A percentile compares a stretch with the other conserved stretches of the same genome.
phyloP scores from a whole-genome alignment of 2,888 invertebrate genomes.

The Ferdinandea cuprea region DNA sequence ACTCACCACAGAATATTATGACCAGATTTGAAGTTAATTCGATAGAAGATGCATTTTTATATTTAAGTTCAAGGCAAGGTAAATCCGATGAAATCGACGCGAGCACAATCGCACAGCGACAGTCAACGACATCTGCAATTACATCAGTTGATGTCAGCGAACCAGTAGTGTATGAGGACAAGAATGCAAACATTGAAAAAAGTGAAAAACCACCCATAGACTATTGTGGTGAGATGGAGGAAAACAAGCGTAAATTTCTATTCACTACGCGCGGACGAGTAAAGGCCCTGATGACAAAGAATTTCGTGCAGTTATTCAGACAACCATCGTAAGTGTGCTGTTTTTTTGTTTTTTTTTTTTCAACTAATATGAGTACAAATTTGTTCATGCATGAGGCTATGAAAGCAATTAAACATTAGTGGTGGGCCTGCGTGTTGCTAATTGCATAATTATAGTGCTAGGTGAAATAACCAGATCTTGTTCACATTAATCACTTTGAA shows the following conservation, averaged over 20 bases:
- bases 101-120: slow-evolving; percentile 72
- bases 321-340: slow-evolving; percentile 88
- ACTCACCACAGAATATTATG: slow-evolving; percentile 89
- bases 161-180: slow-evolving; percentile 56
- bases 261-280: slow-evolving; percentile 83
- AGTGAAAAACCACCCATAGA: slow-evolving; percentile 76
- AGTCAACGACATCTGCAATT: slow-evolving; percentile 76
- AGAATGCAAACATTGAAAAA: slow-evolving; percentile 73
- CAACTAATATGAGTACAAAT: neutral
- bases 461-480: slow-evolving; percentile 2
- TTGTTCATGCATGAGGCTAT: neutral
- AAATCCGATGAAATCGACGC: slow-evolving; percentile 80
- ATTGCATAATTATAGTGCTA: neutral
- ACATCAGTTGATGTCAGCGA: slow-evolving; percentile 79
- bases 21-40: slow-evolving; percentile 87
- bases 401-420: neutral
- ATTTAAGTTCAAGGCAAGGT: slow-evolving; percentile 86
- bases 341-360: too few species aligned
- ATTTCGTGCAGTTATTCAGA: slow-evolving; percentile 87
- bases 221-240: slow-evolving; percentile 64
- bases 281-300: slow-evolving; percentile 88
- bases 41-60: slow-evolving; percentile 94
- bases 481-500: neutral
- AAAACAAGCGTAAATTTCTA: slow-evolving; percentile 78
- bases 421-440: slow-evolving; percentile 3